A percentile compares a stretch with the other conserved stretches of the same genome.
Conservation (phyloP, 2,888 invertebrate species). For the Laothoe populi region DNA sequence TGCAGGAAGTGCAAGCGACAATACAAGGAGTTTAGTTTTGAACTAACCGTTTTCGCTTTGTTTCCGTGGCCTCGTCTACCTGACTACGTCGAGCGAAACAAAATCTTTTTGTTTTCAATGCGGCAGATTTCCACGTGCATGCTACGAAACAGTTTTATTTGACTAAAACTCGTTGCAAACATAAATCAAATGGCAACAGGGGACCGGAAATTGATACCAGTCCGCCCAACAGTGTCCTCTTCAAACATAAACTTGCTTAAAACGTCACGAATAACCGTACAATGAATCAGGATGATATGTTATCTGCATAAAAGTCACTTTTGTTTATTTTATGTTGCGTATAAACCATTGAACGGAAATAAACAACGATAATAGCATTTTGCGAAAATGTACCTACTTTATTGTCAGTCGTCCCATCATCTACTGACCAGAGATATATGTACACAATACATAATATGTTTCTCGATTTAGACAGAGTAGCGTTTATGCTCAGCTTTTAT, state of each 20-base stretch:
- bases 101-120: conserved; percentile 30
- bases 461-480: not conserved
- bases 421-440: not conserved
- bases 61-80: conserved; percentile 22
- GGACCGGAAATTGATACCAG: conserved; percentile 77
- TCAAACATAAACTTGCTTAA: conserved; percentile 48
- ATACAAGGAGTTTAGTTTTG: conserved; percentile 14
- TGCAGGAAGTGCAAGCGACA: conserved; percentile 12
- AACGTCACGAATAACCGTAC: conserved; percentile 27
- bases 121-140: conserved; percentile 35
- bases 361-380: conserved; percentile 4
- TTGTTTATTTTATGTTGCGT: conserved; percentile 9
- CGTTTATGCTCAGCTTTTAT: not conserved
- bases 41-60: conserved; percentile 25
- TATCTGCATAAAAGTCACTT: conserved; percentile 26
- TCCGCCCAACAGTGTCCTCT: conserved; percentile 58
- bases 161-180: conserved; percentile 62
- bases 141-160: conserved; percentile 38
- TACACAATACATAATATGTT: too few relatives aligned
- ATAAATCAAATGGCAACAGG: conserved; percentile 72
- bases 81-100: conserved; percentile 31
- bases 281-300: conserved; percentile 27
- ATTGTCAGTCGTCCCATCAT: not conserved
- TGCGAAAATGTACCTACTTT: not conserved
- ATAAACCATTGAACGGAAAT: conserved; percentile 17